A percentile compares a stretch with the other conserved stretches of the same genome.
Evolutionary conservation across 2,113 vertebrate species (phyloP).

Genomic region (Dromaius novaehollandiae): DNA sequence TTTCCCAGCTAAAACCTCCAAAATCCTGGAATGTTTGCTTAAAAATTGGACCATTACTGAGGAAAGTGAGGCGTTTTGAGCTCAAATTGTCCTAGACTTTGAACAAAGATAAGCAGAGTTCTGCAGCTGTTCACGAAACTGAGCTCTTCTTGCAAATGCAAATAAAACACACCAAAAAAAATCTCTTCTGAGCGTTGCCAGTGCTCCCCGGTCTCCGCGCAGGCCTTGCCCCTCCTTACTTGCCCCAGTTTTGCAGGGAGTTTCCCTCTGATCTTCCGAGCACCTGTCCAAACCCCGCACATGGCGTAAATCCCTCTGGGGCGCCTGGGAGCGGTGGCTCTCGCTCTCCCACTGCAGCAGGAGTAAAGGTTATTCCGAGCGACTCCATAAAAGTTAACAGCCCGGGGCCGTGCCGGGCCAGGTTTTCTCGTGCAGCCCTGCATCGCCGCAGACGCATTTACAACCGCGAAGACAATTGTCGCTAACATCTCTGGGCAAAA

Average conservation of each 20-base stretch:
- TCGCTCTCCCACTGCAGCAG: accelerated
- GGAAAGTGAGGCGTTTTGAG: not conserved
- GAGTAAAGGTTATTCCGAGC: not conserved
- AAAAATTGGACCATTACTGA: not conserved
- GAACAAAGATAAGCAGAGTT: not conserved
- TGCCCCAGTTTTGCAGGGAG: not conserved
- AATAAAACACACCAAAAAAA: not conserved
- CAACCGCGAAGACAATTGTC: not conserved
- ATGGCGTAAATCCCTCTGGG: too few relatives aligned
- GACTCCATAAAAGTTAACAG: not conserved
- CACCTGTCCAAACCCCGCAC: too few relatives aligned
- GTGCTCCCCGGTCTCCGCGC: accelerated
- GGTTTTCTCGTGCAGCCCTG: accelerated
- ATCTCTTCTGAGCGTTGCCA: not conserved
- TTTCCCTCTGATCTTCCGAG: not conserved
- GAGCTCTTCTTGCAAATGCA: not conserved
- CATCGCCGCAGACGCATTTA: not conserved
- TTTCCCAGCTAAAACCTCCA: not conserved
- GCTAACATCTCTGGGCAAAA: not conserved
- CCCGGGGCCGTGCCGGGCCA: accelerated
- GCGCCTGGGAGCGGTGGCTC: not conserved
- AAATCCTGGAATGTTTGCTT: not conserved
- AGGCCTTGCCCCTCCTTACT: not conserved
- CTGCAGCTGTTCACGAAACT: not conserved
- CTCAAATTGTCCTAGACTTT: not conserved